phyloP scores from a whole-genome alignment of 1,140 invertebrate species.

The Dendroctonus ponderosae region DNA sequence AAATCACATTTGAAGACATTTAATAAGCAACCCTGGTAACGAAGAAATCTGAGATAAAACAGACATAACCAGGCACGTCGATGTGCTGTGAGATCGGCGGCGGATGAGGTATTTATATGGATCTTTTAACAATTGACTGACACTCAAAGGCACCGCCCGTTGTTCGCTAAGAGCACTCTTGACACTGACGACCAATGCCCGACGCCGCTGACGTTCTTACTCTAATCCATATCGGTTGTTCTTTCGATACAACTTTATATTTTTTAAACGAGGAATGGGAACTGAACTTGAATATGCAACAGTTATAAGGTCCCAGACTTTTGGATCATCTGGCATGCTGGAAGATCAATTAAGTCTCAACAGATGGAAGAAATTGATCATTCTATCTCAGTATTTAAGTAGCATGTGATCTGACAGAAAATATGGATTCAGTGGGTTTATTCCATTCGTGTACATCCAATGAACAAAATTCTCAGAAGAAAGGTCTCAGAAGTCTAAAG shows the following conservation, averaged over 20 bases:
- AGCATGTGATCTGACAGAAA: no score
- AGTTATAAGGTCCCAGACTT: no score
- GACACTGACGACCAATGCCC: conserved; percentile 39
- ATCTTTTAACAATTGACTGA: conserved; percentile 48
- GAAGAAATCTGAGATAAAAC: conserved; percentile 15
- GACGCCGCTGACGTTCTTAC: conserved; percentile 41
- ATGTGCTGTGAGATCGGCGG: conserved; percentile 27
- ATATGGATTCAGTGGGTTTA: no score
- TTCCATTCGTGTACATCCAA: no score
- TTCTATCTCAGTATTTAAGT: no score
- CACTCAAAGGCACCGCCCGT: conserved; percentile 45
- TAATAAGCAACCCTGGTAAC: conserved; percentile 1
- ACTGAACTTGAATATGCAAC: no score
- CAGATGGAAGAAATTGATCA: no score
- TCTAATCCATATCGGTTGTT: conserved; percentile 41
- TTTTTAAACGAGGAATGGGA: background rate
- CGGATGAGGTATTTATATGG: conserved; percentile 43
- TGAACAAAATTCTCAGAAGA: no score
- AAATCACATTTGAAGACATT: no score
- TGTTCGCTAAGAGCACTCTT: conserved; percentile 42
- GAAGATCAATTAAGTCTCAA: no score
- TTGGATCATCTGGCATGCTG: no score
- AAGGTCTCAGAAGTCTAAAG: no score
- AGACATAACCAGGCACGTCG: conserved; percentile 20
- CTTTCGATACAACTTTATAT: conserved; percentile 16